These are phyloP conservation scores for Aphelinus atriplicis DNA, from an alignment of 1,140 invertebrate species.

Conservation along the genomic window DNA sequence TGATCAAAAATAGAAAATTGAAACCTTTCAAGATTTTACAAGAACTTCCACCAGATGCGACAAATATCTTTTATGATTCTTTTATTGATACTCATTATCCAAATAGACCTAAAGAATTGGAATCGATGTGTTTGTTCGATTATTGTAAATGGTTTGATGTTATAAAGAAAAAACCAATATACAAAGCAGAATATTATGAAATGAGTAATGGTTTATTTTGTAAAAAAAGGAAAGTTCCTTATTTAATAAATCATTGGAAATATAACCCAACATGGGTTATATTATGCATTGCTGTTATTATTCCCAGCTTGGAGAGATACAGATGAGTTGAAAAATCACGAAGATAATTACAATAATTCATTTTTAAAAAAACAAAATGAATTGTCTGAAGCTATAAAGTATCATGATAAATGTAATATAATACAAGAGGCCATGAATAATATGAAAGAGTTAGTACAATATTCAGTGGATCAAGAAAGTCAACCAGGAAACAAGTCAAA, in stretches of 20 bases:
- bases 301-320: slow-evolving; percentile 34
- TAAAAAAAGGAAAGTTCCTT: slow-evolving; percentile 41
- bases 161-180: neutral
- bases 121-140: slow-evolving; percentile 26
- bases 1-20: slow-evolving; percentile 40
- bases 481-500: slow-evolving; percentile 12
- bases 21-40: slow-evolving; percentile 32
- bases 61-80: slow-evolving; percentile 12
- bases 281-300: slow-evolving; percentile 42
- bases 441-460: slow-evolving; percentile 15
- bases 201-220: neutral
- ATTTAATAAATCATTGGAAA: slow-evolving; percentile 45
- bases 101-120: slow-evolving; percentile 14
- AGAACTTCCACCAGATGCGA: slow-evolving; percentile 23
- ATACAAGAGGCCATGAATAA: slow-evolving; percentile 16
- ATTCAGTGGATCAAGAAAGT: neutral
- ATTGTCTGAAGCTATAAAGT: slow-evolving; percentile 10
- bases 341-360: slow-evolving; percentile 5
- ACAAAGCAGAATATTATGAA: slow-evolving; percentile 22
- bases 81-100: slow-evolving; percentile 42
- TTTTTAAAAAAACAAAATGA: neutral
- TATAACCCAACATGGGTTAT: slow-evolving; percentile 33
- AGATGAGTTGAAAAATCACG: too few relatives aligned
- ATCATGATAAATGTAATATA: slow-evolving; percentile 19
- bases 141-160: slow-evolving; percentile 25